Conservation (phyloP, 2,888 invertebrate species). For the Myopa tessellatipennis region DNA sequence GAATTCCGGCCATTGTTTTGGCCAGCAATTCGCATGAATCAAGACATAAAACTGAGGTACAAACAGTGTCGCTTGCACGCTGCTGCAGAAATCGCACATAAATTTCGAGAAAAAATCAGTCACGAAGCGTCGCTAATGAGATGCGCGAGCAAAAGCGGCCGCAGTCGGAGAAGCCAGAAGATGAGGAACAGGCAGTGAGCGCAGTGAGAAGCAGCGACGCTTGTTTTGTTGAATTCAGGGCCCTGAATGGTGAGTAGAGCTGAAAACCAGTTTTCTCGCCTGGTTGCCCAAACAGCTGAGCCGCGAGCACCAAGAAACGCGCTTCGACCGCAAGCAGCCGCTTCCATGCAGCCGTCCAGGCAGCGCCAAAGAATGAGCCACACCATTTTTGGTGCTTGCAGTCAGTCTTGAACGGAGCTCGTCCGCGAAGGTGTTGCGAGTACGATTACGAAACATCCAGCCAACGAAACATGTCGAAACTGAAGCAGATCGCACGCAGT, state of each 20-base stretch:
- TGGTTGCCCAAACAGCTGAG: constrained; percentile 23
- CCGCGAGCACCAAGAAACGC: neutral
- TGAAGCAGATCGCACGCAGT: constrained; percentile 53
- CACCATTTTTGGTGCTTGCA: neutral
- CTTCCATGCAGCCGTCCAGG: neutral
- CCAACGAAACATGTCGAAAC: constrained; percentile 52
- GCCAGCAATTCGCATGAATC: constrained; percentile 21
- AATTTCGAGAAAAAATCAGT: neutral
- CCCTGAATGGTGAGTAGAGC: neutral
- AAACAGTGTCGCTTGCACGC: neutral
- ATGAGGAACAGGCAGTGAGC: neutral
- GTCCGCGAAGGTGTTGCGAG: constrained; percentile 14
- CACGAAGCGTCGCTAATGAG: constrained; percentile 6
- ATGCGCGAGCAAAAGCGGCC: neutral
- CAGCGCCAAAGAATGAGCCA: neutral
- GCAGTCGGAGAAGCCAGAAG: neutral
- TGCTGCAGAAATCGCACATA: neutral
- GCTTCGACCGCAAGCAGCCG: neutral
- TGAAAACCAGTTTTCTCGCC: constrained; percentile 14
- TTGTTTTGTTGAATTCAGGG: constrained; percentile 20
- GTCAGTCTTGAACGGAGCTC: constrained; percentile 18
- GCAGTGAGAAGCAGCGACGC: neutral
- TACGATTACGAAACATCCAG: neutral
- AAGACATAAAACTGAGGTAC: neutral
- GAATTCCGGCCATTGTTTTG: constrained; percentile 30